Conservation (phyloP, 2,113 vertebrate genomes). For the Sterrhoptilus dennistouni region DNA sequence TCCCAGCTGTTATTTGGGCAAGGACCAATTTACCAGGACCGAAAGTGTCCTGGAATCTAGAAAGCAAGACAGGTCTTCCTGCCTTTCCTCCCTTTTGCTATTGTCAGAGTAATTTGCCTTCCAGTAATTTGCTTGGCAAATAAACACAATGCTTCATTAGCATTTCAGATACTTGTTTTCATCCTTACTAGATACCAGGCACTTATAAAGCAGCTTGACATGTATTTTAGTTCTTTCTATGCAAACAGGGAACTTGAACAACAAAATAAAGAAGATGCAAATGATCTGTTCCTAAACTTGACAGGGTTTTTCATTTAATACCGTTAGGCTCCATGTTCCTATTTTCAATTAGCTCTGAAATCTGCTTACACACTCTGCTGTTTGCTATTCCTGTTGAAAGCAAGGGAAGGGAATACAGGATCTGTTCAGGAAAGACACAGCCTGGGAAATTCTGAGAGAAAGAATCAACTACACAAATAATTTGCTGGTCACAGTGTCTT, state of each 20-base stretch:
- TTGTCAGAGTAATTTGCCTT: neutral
- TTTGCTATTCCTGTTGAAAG: neutral
- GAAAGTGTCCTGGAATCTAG: neutral
- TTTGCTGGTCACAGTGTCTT: neutral
- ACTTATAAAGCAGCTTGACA: neutral
- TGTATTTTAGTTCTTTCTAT: neutral
- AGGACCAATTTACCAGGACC: neutral
- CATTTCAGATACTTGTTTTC: neutral
- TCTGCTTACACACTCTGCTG: neutral
- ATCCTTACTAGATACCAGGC: neutral
- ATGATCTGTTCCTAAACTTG: neutral
- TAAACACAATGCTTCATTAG: neutral
- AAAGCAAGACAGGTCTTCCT: neutral
- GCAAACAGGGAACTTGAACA: neutral
- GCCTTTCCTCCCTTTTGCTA: neutral
- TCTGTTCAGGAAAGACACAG: neutral
- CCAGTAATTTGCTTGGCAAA: neutral
- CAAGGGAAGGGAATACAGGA: neutral
- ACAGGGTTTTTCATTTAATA: neutral
- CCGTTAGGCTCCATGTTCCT: neutral
- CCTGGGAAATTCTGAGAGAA: neutral
- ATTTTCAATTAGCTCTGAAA: conserved; percentile 14
- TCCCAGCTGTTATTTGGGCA: neutral
- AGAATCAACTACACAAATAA: neutral
- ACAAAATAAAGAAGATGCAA: neutral